Conservation (phyloP, 2,888 invertebrate species). For the Cosmorhoe ocellata region DNA sequence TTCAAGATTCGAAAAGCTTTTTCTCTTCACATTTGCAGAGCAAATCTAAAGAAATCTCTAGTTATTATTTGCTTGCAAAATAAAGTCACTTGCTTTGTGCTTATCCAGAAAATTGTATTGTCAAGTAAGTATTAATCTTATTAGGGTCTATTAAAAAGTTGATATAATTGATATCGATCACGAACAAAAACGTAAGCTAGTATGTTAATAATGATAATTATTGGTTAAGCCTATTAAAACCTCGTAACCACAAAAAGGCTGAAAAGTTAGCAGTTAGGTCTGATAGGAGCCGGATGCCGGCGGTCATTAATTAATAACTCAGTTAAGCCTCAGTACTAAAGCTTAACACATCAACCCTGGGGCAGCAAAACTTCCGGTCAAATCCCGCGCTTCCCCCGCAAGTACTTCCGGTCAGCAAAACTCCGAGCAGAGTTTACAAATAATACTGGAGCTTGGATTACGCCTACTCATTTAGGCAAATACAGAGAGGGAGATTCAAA, state of each 20-base stretch:
- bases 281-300: slow-evolving; percentile 59
- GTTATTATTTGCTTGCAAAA: too few species aligned
- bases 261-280: slow-evolving; percentile 46
- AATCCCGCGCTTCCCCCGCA: slow-evolving; percentile 69
- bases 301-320: slow-evolving; percentile 76
- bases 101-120: too few species aligned
- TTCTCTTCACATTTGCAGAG: background rate
- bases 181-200: too few species aligned
- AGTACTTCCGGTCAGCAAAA: slow-evolving; percentile 74
- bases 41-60: background rate
- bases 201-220: too few species aligned
- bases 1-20: background rate
- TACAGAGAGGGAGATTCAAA: slow-evolving; percentile 3
- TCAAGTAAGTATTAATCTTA: too few species aligned
- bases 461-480: slow-evolving; percentile 25
- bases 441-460: slow-evolving; percentile 34
- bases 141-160: too few species aligned
- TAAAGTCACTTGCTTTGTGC: too few species aligned
- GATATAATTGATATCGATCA: too few species aligned
- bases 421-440: slow-evolving; percentile 55
- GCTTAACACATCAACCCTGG: slow-evolving; percentile 72
- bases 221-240: background rate
- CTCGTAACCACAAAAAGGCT: slow-evolving; percentile 34
- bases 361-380: slow-evolving; percentile 72
- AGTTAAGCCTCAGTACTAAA: slow-evolving; percentile 67